A percentile compares a stretch with the other conserved stretches of the same genome.
phyloP scores from a whole-genome alignment of 2,888 invertebrate genomes.

The Sminthurinus aureus region DNA sequence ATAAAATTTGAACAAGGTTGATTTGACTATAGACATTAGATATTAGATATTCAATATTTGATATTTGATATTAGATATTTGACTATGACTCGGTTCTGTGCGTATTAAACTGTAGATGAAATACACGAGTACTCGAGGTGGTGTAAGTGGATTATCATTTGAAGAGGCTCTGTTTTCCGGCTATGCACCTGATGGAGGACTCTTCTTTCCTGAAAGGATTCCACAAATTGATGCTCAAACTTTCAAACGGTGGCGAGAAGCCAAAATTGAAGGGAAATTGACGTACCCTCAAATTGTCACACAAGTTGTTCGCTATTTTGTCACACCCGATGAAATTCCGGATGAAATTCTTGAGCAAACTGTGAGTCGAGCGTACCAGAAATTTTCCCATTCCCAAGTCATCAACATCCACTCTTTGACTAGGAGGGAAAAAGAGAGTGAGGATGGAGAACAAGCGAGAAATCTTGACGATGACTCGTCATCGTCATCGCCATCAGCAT shows the following conservation, averaged over 20 bases:
- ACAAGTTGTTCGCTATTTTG: slow-evolving; percentile 62
- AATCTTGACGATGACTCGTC: neutral
- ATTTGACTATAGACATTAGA: neutral
- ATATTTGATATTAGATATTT: neutral
- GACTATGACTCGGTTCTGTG: neutral
- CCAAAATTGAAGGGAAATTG: slow-evolving; percentile 47
- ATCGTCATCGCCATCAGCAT: neutral
- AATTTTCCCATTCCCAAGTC: slow-evolving; percentile 38
- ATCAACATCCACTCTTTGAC: slow-evolving; percentile 25
- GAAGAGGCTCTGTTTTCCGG: slow-evolving; percentile 60
- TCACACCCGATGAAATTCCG: slow-evolving; percentile 63
- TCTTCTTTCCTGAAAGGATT: slow-evolving; percentile 63
- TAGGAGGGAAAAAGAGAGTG: neutral
- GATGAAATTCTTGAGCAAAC: slow-evolving; percentile 59
- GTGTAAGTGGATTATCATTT: slow-evolving; percentile 55
- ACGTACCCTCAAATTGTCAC: slow-evolving; percentile 63
- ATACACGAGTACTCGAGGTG: slow-evolving; percentile 63
- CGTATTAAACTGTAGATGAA: slow-evolving; percentile 57
- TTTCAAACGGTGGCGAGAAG: slow-evolving; percentile 61
- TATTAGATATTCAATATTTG: neutral
- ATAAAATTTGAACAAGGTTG: neutral
- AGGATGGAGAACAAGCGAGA: neutral
- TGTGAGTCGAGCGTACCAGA: slow-evolving; percentile 55
- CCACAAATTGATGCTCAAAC: slow-evolving; percentile 60
- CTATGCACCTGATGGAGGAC: slow-evolving; percentile 64